Percentiles rank a stretch among this genome's conserved stretches.
phyloP scores from a whole-genome alignment of 2,888 invertebrate genomes.

The Drosophila cracens region DNA sequence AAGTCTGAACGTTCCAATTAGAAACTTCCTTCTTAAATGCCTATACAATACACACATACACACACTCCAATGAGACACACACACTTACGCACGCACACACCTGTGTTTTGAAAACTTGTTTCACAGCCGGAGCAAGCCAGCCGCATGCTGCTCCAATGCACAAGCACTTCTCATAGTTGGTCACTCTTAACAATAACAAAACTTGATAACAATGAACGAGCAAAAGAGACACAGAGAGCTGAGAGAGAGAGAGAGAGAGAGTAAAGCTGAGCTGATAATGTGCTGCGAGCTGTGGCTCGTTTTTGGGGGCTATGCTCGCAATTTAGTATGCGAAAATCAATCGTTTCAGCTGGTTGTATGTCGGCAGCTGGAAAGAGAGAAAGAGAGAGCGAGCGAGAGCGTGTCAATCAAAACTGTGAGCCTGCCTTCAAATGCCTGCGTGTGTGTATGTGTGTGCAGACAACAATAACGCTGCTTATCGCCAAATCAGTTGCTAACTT shows the following conservation, averaged over 20 bases:
- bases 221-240: conserved; percentile 19
- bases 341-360: conserved; percentile 71
- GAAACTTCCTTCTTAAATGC: conserved; percentile 61
- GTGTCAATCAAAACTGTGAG: conserved; percentile 56
- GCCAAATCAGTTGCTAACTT: conserved; percentile 66
- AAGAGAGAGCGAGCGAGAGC: conserved; percentile 17
- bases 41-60: background rate
- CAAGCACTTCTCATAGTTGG: conserved; percentile 57
- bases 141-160: conserved; percentile 37
- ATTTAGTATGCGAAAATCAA: conserved; percentile 81
- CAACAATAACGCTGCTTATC: conserved; percentile 66
- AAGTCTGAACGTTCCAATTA: conserved; percentile 6
- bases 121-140: conserved; percentile 50
- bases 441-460: conserved; percentile 39
- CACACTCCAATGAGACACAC: conserved; percentile 2
- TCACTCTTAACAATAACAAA: conserved; percentile 62
- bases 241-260: conserved; percentile 14
- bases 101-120: conserved; percentile 66
- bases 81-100: conserved; percentile 27
- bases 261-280: conserved; percentile 71
- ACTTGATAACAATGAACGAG: conserved; percentile 66
- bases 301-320: conserved; percentile 50
- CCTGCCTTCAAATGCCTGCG: conserved; percentile 57
- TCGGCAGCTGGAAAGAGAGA: conserved; percentile 31
- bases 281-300: conserved; percentile 32